These are phyloP conservation scores for Drosophila lowei DNA, from an alignment of 1,140 invertebrate species.

Conservation along the genomic window DNA sequence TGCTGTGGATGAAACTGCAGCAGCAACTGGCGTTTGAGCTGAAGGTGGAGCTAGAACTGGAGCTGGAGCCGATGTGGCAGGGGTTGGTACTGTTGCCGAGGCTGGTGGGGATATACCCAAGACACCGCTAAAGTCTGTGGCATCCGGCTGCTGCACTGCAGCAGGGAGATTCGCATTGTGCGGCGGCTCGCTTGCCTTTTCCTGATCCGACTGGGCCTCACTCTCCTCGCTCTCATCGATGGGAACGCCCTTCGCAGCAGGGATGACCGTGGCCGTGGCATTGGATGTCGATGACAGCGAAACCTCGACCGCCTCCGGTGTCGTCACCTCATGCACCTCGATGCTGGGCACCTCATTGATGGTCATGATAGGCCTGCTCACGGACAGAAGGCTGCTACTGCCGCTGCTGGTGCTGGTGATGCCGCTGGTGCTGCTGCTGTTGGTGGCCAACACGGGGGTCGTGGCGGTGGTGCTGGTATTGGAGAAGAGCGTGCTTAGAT, in stretches of 20 bases:
- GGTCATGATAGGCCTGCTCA: constrained; percentile 28
- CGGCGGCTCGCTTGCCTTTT: constrained; percentile 20
- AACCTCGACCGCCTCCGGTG: constrained; percentile 41
- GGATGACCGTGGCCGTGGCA: not conserved
- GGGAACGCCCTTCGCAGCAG: no score
- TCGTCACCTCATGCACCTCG: constrained; percentile 68
- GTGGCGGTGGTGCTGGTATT: not conserved
- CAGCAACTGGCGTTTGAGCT: not conserved
- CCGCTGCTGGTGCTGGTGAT: constrained; percentile 5
- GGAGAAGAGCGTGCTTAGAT: constrained; percentile 28
- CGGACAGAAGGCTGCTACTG: constrained; percentile 3
- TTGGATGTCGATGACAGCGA: not conserved
- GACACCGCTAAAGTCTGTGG: constrained; percentile 73
- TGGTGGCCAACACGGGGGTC: constrained; percentile 26
- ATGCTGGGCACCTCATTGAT: constrained; percentile 64
- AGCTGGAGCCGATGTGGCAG: not conserved
- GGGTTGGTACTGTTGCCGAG: constrained; percentile 1
- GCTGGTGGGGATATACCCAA: constrained; percentile 24
- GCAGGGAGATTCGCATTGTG: constrained; percentile 78
- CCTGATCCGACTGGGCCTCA: constrained; percentile 36
- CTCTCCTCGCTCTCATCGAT: constrained; percentile 47
- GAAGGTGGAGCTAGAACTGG: not conserved
- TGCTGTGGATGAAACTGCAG: not conserved
- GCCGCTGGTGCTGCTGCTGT: not conserved
- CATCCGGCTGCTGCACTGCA: constrained; percentile 74